A percentile compares a stretch with the other conserved stretches of the same genome.
Conservation (phyloP, 2,113 vertebrate species). For the Carassius auratus region DNA sequence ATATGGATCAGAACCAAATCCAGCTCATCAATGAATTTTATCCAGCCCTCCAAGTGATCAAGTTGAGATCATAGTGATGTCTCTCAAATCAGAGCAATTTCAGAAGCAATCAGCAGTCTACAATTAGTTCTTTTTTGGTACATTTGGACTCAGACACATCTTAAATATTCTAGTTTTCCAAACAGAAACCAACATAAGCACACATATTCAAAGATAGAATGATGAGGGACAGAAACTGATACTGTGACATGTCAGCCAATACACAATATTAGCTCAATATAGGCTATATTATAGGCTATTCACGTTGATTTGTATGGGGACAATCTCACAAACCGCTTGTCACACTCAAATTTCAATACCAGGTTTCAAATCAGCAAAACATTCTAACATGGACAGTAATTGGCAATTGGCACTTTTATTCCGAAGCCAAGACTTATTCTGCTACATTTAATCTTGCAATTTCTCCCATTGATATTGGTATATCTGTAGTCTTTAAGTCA, state of each 20-base stretch:
- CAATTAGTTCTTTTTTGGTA: not conserved
- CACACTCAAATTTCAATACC: too few species aligned
- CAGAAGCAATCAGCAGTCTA: not conserved
- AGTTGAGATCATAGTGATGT: not conserved
- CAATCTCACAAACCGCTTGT: too few species aligned
- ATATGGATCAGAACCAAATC: constrained; percentile 2
- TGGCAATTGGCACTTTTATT: too few species aligned
- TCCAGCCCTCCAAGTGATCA: not conserved
- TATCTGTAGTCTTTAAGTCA: too few species aligned
- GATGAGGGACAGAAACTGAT: not conserved
- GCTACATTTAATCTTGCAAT: too few species aligned
- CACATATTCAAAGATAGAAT: not conserved
- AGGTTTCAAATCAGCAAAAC: too few species aligned
- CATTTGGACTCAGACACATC: not conserved
- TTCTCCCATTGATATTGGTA: too few species aligned
- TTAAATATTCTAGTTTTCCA: not conserved
- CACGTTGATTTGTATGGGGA: too few species aligned
- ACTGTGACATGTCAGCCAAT: not conserved
- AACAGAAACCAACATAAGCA: not conserved
- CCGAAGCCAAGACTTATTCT: too few species aligned
- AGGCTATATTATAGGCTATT: too few species aligned
- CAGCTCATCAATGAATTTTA: not conserved
- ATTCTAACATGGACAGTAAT: too few species aligned
- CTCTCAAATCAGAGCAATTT: not conserved
- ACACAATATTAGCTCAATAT: too few species aligned